A percentile compares a stretch with the other conserved stretches of the same genome.
phyloP scores from a whole-genome alignment of 2,113 vertebrate species.

The Galbula dea region DNA sequence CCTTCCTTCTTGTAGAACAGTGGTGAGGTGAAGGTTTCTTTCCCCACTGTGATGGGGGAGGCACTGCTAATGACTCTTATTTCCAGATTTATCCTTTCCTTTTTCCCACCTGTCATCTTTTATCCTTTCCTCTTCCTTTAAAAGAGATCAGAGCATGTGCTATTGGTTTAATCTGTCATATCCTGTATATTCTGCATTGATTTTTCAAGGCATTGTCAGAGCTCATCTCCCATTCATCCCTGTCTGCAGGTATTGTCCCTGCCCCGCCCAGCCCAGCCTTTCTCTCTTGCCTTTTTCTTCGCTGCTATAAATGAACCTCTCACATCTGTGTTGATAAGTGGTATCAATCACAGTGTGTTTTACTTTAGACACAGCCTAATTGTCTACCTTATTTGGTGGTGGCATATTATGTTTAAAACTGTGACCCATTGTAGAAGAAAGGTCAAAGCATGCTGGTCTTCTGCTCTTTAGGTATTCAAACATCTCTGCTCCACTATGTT shows the following conservation, averaged over 20 bases:
- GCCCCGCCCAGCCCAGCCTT: neutral
- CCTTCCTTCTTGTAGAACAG: neutral
- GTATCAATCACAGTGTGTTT: neutral
- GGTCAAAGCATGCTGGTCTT: neutral
- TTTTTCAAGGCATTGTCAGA: neutral
- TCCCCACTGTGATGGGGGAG: neutral
- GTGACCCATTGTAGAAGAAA: neutral
- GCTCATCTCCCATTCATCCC: neutral
- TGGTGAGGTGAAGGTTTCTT: neutral
- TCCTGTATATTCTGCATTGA: neutral
- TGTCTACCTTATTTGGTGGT: neutral
- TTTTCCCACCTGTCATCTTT: neutral
- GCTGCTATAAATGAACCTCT: neutral
- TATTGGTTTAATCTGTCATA: neutral
- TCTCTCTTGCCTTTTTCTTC: neutral
- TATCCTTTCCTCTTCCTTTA: neutral
- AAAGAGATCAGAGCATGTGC: neutral
- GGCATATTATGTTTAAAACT: neutral
- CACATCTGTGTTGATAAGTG: neutral
- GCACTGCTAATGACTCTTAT: neutral
- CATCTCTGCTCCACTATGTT: neutral
- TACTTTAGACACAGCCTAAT: neutral
- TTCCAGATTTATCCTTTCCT: neutral
- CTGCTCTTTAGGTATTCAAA: neutral
- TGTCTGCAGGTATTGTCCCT: neutral